These are phyloP conservation scores for Prolemur simus DNA, from an alignment of 2,113 vertebrate species.

Conservation along the genomic window DNA sequence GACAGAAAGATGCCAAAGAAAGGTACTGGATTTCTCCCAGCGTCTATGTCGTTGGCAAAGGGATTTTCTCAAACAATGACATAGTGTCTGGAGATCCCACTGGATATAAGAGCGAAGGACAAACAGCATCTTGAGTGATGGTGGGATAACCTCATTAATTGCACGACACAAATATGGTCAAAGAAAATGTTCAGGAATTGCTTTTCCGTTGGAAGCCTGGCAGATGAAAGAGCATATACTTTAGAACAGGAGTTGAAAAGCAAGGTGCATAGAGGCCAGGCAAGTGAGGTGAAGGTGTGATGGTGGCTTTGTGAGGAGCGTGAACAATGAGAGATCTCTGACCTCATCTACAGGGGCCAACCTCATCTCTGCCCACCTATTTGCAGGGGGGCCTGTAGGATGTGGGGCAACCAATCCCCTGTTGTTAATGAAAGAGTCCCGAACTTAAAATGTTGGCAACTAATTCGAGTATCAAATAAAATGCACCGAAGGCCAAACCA, in stretches of 20 bases:
- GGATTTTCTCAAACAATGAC: not conserved
- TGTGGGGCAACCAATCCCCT: not conserved
- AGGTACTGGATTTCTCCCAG: not conserved
- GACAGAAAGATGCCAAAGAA: not conserved
- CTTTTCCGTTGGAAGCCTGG: not conserved
- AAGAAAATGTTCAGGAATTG: not conserved
- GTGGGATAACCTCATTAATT: not conserved
- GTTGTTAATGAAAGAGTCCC: not conserved
- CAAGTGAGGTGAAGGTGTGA: not conserved
- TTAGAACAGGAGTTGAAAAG: not conserved
- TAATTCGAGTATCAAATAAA: not conserved
- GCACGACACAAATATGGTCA: not conserved
- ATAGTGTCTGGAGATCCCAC: not conserved
- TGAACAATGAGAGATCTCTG: not conserved
- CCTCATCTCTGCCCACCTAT: not conserved
- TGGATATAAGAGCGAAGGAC: not conserved
- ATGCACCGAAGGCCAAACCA: not conserved
- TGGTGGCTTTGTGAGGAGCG: too few species aligned
- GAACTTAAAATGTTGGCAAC: not conserved
- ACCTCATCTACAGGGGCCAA: not conserved
- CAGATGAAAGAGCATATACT: not conserved
- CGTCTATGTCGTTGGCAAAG: not conserved
- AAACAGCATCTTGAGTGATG: not conserved
- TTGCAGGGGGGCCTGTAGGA: not conserved
- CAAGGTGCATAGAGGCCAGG: not conserved